A percentile compares a stretch with the other conserved stretches of the same genome.
Evolutionary conservation across 2,888 invertebrate species (phyloP).

Genomic region (Athalia cordata): DNA sequence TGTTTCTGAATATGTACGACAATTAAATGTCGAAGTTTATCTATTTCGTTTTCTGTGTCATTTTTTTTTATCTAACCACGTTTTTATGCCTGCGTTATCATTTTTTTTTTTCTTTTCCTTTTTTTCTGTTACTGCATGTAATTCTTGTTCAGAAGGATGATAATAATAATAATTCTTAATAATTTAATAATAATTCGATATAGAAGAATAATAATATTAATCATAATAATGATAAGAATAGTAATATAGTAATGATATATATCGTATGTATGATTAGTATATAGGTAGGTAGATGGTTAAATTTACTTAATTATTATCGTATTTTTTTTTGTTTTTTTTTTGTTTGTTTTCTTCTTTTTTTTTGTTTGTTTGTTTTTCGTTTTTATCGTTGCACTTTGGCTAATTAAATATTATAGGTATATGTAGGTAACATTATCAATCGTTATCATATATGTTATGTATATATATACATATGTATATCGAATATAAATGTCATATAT

Average conservation of each 20-base stretch:
- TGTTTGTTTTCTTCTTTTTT: background rate
- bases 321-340: conserved; percentile 49
- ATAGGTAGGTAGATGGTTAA: conserved; percentile 51
- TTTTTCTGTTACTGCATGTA: no score
- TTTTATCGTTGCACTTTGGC: background rate
- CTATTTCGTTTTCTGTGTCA: no score
- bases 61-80: no score
- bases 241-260: conserved; percentile 48
- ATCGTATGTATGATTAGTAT: conserved; percentile 53
- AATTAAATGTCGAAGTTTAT: no score
- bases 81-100: no score
- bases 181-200: conserved; percentile 49
- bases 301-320: conserved; percentile 56
- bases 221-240: conserved; percentile 49
- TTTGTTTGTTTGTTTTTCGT: background rate
- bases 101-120: no score
- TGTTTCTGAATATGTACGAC: no score
- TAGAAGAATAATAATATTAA: conserved; percentile 50
- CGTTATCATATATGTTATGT: background rate
- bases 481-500: conserved; percentile 4
- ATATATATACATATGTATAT: conserved; percentile 48
- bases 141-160: no score
- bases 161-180: no score
- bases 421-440: background rate
- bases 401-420: background rate